A percentile compares a stretch with the other conserved stretches of the same genome.
Conservation (phyloP, 2,797 vertebrate species). For the Ficedula albicollis region DNA sequence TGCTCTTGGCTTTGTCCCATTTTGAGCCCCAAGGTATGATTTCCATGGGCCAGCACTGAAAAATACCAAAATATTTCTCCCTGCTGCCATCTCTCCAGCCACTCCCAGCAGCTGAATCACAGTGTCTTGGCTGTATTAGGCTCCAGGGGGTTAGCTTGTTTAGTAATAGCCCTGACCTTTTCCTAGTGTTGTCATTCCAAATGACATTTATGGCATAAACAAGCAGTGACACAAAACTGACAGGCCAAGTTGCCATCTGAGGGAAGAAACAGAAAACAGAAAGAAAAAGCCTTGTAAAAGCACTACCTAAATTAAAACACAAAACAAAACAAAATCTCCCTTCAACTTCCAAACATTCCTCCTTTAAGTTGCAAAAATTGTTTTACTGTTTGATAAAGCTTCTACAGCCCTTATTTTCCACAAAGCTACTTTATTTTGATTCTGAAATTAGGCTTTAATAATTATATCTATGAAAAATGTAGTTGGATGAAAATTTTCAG, state of each 20-base stretch:
- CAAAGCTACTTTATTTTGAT: neutral
- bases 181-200: slow-evolving; percentile 68
- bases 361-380: neutral
- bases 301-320: neutral
- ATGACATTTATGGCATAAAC: slow-evolving; percentile 73
- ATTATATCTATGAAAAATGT: neutral
- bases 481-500: neutral
- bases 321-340: neutral
- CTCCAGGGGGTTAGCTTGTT: slow-evolving; percentile 68
- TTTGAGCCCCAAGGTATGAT: slow-evolving; percentile 62
- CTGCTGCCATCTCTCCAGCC: slow-evolving; percentile 44
- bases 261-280: slow-evolving; percentile 13
- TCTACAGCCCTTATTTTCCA: neutral
- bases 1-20: slow-evolving; percentile 27
- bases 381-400: neutral
- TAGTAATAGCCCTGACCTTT: slow-evolving; percentile 74
- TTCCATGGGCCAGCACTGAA: slow-evolving; percentile 48
- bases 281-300: neutral
- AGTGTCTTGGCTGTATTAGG: slow-evolving; percentile 71
- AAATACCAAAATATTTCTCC: slow-evolving; percentile 50
- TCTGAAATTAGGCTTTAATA: neutral
- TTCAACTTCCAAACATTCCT: neutral
- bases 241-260: slow-evolving; percentile 61
- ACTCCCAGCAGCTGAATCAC: slow-evolving; percentile 61
- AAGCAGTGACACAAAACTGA: slow-evolving; percentile 71